Base-by-base conservation (phyloP, 2,113 vertebrate genomes). In the Oceanites oceanicus region DNA sequence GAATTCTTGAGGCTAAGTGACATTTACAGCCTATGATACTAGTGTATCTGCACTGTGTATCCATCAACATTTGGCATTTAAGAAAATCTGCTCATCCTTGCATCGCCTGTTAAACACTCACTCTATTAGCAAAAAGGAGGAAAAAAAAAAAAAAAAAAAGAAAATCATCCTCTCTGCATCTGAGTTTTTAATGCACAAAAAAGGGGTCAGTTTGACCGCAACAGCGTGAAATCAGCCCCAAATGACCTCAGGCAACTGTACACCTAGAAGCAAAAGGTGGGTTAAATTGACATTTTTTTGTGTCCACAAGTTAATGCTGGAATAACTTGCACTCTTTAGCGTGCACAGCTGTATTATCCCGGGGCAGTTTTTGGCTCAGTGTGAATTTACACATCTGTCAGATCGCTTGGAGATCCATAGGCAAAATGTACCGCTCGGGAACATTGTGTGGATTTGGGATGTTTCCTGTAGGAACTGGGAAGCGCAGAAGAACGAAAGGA, bases 361-460 rank as follows among this genome's bases (percentile, higher is more conserved):
- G 90, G 94, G 94, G 97, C 92, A 96, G 87, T 49, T 97, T 88
- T 96, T 97, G 97, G 96, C 95, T 96, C 34, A 0, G 67, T 76
- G 91, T 95, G 87, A 96, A 91, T 97, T 96, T 94, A 86, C 94
- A 97, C 97, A 96, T 97, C 97, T 97, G 97, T 97, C 95, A 96
- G 74, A 96, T 92, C 5, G 3, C 89, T 96, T 83, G 96, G 94
- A 96, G 84, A 96, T 97, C 94, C 91, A 95, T 86, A 96, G 95
- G 91, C 96, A 92, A 90, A 90, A 94, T 66, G 78, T 5, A 88
- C 66, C 1, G 1, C 84, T 95, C 1, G 18, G 91, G 94, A 97
- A 93, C 92, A 74, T 42, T 76, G 81, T 88, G 93, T 77, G 94
- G 95, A 94, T 95, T 97, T 93, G 94, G 88, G 91, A 93, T 90